These are phyloP conservation scores for Drosophila kanapiae DNA, from an alignment of 1,140 invertebrate species.

Conservation along the genomic window DNA sequence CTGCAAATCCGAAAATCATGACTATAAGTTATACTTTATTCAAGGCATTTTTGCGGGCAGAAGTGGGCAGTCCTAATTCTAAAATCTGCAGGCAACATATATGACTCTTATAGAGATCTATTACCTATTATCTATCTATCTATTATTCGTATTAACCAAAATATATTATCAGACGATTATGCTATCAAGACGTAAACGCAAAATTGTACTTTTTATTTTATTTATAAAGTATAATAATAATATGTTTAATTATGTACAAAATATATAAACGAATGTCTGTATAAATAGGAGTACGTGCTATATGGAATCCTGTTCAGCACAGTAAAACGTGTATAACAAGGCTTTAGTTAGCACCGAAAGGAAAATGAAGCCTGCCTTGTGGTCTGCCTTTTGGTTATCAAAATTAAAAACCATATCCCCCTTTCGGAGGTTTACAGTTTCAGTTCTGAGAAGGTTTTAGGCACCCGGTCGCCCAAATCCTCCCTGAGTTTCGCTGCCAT, in stretches of 20 bases:
- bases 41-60: too few species aligned
- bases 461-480: constrained; percentile 3
- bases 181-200: too few species aligned
- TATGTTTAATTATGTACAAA: constrained; percentile 14
- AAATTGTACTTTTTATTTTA: background rate
- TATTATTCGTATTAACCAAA: too few species aligned
- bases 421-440: background rate
- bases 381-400: background rate
- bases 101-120: too few species aligned
- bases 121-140: too few species aligned
- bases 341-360: background rate
- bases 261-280: constrained; percentile 1
- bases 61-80: too few species aligned
- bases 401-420: background rate
- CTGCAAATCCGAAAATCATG: too few species aligned
- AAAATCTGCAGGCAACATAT: too few species aligned
- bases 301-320: background rate
- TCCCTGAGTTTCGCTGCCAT: constrained; percentile 66
- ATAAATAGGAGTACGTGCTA: constrained; percentile 33
- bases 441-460: constrained; percentile 26
- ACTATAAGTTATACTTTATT: too few species aligned
- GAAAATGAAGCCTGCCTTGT: background rate
- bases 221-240: background rate
- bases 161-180: too few species aligned
- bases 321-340: background rate